Conservation (phyloP, 2,797 vertebrate species). For the Sebastolobus alascanus region DNA sequence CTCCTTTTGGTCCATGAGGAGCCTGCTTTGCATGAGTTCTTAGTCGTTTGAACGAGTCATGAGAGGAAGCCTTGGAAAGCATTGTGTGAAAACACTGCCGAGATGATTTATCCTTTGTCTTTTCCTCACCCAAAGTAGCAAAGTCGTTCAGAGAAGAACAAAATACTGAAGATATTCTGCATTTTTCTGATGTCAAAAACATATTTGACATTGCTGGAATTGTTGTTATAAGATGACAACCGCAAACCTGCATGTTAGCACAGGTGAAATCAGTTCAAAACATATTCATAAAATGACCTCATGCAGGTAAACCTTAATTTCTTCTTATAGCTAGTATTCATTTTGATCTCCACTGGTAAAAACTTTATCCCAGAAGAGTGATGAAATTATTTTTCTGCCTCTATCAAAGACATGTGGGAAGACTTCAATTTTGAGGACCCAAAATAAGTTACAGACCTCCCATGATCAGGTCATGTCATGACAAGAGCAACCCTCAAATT, state of each 20-base stretch:
- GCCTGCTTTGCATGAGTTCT: background rate
- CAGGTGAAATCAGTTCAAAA: background rate
- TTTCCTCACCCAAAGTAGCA: background rate
- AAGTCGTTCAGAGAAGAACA: background rate
- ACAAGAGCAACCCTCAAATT: background rate
- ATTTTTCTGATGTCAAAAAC: background rate
- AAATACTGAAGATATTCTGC: too few species aligned
- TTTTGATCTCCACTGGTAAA: too few species aligned
- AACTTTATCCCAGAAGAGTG: background rate
- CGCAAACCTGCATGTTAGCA: background rate
- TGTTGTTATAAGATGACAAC: background rate
- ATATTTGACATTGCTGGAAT: background rate
- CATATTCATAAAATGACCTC: background rate
- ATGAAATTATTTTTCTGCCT: background rate
- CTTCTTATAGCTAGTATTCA: background rate
- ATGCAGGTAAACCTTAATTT: accelerated
- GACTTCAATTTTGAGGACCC: background rate
- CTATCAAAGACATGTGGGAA: background rate
- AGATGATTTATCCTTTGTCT: background rate
- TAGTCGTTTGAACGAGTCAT: background rate
- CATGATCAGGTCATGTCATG: background rate
- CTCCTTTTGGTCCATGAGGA: background rate
- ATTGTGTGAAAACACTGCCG: background rate
- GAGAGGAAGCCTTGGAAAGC: background rate
- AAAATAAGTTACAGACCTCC: background rate